Conservation (phyloP, 2,113 vertebrate species). For the Rhabdornis inornatus region DNA sequence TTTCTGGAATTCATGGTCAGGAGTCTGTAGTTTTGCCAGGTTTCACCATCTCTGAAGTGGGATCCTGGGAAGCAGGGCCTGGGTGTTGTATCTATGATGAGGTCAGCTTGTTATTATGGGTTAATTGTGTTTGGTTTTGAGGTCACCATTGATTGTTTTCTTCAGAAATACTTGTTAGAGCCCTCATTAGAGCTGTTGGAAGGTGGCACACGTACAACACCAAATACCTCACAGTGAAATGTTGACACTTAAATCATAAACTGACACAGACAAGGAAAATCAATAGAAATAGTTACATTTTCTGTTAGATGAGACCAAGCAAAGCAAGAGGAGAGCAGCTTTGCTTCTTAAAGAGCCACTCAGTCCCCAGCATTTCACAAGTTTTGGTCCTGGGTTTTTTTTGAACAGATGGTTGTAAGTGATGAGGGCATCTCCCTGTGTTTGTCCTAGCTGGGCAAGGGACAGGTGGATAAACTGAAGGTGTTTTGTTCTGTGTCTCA, state of each 20-base stretch:
- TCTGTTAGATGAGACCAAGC: background rate
- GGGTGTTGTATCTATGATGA: accelerated
- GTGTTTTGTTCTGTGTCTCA: background rate
- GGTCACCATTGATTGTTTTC: background rate
- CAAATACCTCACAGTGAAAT: background rate
- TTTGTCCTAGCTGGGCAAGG: background rate
- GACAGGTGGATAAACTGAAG: accelerated
- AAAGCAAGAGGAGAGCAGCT: background rate
- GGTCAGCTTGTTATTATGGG: too few relatives aligned
- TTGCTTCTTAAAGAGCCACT: background rate
- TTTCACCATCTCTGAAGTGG: background rate
- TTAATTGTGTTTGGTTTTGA: background rate
- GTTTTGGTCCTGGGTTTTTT: background rate
- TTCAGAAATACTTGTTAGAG: background rate
- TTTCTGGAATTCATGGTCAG: accelerated
- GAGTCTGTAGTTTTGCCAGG: background rate
- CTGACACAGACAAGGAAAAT: background rate
- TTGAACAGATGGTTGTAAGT: accelerated
- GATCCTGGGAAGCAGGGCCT: background rate
- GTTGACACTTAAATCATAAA: background rate
- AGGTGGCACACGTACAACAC: background rate
- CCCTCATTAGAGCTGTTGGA: background rate
- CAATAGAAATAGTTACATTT: accelerated
- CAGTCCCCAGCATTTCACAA: background rate
- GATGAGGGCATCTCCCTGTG: background rate